Base-by-base conservation (phyloP, 2,113 vertebrate species). In the Phalacrocorax carbo region DNA sequence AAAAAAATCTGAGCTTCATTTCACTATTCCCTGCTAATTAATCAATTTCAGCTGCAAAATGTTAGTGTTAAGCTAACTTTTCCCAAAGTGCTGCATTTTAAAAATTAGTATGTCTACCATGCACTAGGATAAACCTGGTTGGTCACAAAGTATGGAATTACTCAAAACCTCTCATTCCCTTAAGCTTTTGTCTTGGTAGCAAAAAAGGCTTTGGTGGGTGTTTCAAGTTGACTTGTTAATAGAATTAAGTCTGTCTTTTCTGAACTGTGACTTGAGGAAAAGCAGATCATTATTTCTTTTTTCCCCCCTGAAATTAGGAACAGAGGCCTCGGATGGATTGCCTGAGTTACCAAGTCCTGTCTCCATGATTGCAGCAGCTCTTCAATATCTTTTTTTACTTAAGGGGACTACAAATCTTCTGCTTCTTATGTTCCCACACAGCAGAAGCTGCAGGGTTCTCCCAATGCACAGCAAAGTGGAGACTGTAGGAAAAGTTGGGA, bases 301-400 rank as follows among this genome's bases (percentile, higher is more conserved):
- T 61, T n/a, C 2, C 44, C 49, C 51, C 69, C 77, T 55, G 64
- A 93, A 94, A 69, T 89, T 46, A 82, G 70, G 36, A 89, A 93
- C 60, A 82, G 81, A 89, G 61, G 57, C 61, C 52, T 91, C 3
- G 1, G 34, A 76, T 82, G 60, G 54, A 94, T 94, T 90, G 72
- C 80, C 76, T 58, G 54, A 48, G 72, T 93, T 95, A 91, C 76
- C 69, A 83, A 76, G 30, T 38, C 72, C 57, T 52, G 40, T 40
- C 77, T 95, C 83, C 34, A 60, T 9, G 4, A 89, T 21, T 69
- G 57, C 73, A 91, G 69, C 42, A 82, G 61, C 52, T 65, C 36
- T 89, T 94, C 66, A 91, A 89, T 84, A 95, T 87, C 48, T 71
- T 94, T 69, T 69, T 94, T 94, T 76, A 76, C 87, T 90, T 87